A percentile compares a stretch with the other conserved stretches of the same genome.
Conservation (phyloP, 2,797 vertebrate genomes). For the Gephyroberyx darwinii region DNA sequence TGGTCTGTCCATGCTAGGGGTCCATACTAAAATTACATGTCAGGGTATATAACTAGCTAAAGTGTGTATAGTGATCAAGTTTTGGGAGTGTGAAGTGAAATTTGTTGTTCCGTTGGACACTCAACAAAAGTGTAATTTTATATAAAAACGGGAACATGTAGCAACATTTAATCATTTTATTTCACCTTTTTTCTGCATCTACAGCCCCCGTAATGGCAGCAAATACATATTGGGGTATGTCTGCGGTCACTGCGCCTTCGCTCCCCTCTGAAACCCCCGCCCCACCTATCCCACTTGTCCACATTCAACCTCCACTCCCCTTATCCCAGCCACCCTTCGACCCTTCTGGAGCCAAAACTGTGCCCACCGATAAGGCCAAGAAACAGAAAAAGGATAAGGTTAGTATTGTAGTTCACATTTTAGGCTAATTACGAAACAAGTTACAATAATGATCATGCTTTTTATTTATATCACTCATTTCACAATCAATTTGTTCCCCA, state of each 20-base stretch:
- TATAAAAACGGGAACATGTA: neutral
- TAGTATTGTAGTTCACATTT: conserved; percentile 2
- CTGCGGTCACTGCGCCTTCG: conserved; percentile 75
- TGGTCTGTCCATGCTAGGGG: no score
- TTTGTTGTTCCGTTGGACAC: no score
- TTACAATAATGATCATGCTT: no score
- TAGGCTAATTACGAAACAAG: neutral
- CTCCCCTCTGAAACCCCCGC: conserved; percentile 83
- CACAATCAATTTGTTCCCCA: no score
- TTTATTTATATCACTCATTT: no score
- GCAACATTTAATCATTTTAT: neutral
- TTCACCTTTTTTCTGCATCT: conserved; percentile 13
- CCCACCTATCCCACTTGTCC: conserved; percentile 71
- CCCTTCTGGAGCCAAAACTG: conserved; percentile 73
- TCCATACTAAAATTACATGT: no score
- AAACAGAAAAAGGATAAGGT: conserved; percentile 95
- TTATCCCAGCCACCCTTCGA: conserved; percentile 75
- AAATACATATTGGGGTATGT: conserved; percentile 84
- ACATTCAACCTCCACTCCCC: conserved; percentile 77
- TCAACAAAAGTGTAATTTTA: neutral
- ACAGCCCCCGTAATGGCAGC: conserved; percentile 75
- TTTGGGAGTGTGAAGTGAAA: no score
- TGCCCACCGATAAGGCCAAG: conserved; percentile 85
- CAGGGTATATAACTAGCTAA: no score
- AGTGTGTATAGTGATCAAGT: no score